Base-by-base conservation (phyloP, 1,140 invertebrate species). In the Hylaeus volcanicus region DNA sequence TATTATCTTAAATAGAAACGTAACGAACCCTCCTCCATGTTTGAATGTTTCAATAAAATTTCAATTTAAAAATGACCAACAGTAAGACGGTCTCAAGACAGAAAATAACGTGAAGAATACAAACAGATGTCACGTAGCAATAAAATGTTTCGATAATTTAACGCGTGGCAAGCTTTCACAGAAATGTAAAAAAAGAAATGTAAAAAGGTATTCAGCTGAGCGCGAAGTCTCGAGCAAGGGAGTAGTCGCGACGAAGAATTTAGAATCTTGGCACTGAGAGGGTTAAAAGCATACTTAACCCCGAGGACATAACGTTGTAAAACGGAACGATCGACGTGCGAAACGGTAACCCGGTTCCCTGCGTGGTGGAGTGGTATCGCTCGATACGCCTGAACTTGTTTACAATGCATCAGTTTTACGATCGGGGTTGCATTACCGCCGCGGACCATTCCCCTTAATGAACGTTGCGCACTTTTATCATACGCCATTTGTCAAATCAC, bases 391-490 rank as follows among this genome's bases (percentile, higher is more conserved):
- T n/a, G 65, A 65, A 82, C 58, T 69, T 78, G 80, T 82, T 82
- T 82, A 82, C 74, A 78, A 72, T 78, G 61, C 71, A 80, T 74
- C 78, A 74, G 64, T 74, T 80, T 80, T 80, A 74, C n/a, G 71
- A 80, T 80, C 72, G 71, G 45, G 45, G 71, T 41, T 14, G 37
- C 78, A 58, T 74, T 66, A 80, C 78, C 63, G 37, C 26, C 43
- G 12, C 61, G 11, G 45, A 75, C 74, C 75, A 80, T 85, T 81
- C 85, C 84, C 65, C 73, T 79, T 84, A 86, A 87, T 79, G 82
- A 86, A 84, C 81, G 74, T 75, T 64, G 80, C 43, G 45, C 83
- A 84, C 83, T 88, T 91, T 90, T 89, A 89, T 88, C 85, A 60
- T 60, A 43, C 68, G 65, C 79, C 79, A 84, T 89, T 89, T 86